Conservation (phyloP, 2,797 vertebrate genomes). For the Acomys russatus region DNA sequence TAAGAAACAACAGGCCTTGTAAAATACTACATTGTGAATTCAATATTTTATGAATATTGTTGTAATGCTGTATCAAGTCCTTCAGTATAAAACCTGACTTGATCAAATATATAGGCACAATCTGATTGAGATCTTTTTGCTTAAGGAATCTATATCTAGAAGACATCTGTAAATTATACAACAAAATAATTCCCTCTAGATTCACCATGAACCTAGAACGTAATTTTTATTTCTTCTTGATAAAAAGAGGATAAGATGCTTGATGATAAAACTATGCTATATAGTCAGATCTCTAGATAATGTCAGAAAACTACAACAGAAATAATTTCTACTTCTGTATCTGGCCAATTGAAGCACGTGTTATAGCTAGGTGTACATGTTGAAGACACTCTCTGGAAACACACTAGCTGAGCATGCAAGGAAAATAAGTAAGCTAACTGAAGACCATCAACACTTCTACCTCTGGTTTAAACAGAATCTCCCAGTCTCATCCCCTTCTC, state of each 20-base stretch:
- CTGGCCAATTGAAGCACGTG: background rate
- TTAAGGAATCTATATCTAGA: background rate
- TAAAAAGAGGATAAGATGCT: slow-evolving; percentile 28
- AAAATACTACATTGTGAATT: background rate
- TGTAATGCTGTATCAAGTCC: background rate
- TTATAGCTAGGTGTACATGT: background rate
- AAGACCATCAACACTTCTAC: too few relatives aligned
- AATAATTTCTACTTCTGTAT: slow-evolving; percentile 3
- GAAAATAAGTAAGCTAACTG: too few relatives aligned
- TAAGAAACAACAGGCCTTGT: background rate
- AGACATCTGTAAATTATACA: slow-evolving; percentile 22
- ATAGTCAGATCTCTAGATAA: background rate
- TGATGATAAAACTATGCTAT: background rate
- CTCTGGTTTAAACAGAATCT: too few relatives aligned
- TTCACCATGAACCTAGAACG: slow-evolving; percentile 18
- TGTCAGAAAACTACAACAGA: background rate
- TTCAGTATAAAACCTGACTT: background rate
- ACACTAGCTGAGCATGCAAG: too few relatives aligned
- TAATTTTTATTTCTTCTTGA: slow-evolving; percentile 37
- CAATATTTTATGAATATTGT: background rate
- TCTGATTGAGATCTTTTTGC: background rate
- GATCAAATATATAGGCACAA: background rate
- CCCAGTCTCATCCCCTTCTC: too few relatives aligned
- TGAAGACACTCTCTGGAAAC: background rate
- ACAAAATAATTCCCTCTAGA: slow-evolving; percentile 21